Evolutionary conservation across 2,113 vertebrate genomes (phyloP).

Genomic region (Zosterops japonicus): DNA sequence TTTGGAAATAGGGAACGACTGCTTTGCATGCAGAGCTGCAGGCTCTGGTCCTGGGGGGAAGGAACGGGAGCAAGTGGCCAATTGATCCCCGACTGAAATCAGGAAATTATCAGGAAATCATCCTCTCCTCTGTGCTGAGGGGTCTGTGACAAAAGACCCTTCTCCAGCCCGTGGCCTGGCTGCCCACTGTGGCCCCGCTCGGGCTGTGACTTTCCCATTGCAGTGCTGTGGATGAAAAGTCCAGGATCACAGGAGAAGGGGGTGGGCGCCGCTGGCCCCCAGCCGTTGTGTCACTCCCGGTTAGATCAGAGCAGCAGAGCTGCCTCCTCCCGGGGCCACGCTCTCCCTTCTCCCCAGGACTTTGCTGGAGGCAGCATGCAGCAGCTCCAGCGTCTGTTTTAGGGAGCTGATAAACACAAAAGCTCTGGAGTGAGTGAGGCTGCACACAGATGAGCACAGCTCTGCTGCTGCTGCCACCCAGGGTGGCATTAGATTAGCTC

Average conservation of each 20-base stretch:
- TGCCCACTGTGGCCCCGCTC: rapidly evolving
- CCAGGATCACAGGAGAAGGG: neutral
- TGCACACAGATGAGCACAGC: neutral
- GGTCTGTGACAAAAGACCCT: neutral
- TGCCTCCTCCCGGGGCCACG: neutral
- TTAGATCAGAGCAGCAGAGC: constrained; percentile 1
- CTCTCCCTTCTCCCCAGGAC: neutral
- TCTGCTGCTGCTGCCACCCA: neutral
- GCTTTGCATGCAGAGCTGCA: constrained; percentile 23
- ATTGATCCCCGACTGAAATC: constrained; percentile 7
- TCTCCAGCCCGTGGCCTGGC: neutral
- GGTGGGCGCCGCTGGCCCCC: neutral
- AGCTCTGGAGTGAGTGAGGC: neutral
- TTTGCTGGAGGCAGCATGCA: neutral
- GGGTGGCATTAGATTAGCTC: neutral
- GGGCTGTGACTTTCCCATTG: neutral
- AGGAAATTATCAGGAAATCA: constrained; percentile 2
- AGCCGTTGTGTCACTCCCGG: neutral
- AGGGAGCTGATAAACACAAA: neutral
- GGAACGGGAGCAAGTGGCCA: constrained; percentile 5
- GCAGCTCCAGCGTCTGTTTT: neutral
- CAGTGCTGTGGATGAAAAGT: rapidly evolving
- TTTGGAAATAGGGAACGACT: constrained; percentile 30
- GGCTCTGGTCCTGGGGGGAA: neutral
- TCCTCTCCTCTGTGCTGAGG: neutral